Evolutionary conservation across 2,888 invertebrate species (phyloP).

Genomic region (Dynastes grantii): DNA sequence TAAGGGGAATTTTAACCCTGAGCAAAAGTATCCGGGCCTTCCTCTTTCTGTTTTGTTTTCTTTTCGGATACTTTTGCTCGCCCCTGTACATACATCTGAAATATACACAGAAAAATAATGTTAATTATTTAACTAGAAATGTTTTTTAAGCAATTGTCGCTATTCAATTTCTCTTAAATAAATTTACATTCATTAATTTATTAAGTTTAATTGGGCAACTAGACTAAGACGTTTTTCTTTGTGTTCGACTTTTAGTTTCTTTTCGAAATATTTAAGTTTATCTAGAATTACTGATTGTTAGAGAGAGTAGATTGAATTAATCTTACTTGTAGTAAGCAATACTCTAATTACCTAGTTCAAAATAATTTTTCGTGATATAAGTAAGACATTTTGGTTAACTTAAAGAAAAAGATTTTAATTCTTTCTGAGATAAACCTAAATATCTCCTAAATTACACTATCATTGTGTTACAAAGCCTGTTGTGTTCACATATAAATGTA

Average conservation of each 20-base stretch:
- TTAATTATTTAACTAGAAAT: slow-evolving; percentile 9
- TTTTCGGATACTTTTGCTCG: neutral
- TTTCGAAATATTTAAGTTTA: slow-evolving; percentile 26
- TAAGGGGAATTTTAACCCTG: too few species aligned
- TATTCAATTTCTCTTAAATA: slow-evolving; percentile 23
- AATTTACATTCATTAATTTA: slow-evolving; percentile 26
- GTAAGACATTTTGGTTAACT: neutral
- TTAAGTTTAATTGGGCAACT: slow-evolving; percentile 15
- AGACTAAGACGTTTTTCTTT: neutral
- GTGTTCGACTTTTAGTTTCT: slow-evolving; percentile 3
- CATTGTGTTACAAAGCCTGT: slow-evolving; percentile 29
- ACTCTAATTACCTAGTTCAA: too few species aligned
- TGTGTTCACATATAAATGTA: slow-evolving; percentile 39
- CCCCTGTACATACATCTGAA: slow-evolving; percentile 21
- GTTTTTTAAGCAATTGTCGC: slow-evolving; percentile 16
- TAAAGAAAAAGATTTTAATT: slow-evolving; percentile 4
- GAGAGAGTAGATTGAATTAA: neutral
- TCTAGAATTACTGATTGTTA: neutral
- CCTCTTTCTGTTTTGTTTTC: too few species aligned
- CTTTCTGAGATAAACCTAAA: slow-evolving; percentile 18
- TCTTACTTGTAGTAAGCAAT: too few species aligned
- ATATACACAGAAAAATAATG: slow-evolving; percentile 19
- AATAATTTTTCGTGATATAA: too few species aligned
- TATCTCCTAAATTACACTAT: slow-evolving; percentile 24
- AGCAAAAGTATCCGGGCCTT: too few species aligned